Conservation (phyloP, 2,797 vertebrate genomes). For the Cuculus canorus region DNA sequence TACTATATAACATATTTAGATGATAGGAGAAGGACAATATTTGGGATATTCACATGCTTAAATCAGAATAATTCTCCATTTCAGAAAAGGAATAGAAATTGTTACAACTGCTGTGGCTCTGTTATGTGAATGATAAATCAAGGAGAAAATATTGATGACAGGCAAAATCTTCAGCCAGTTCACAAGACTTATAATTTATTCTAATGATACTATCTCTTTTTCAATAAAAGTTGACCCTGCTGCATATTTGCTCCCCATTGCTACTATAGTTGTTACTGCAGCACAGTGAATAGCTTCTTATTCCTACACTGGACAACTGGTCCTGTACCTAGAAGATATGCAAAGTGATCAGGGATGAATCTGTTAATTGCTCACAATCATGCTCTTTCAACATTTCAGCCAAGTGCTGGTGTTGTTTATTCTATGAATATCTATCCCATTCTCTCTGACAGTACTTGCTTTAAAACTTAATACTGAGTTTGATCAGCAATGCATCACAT, state of each 20-base stretch:
- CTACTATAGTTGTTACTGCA: neutral
- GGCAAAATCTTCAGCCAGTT: neutral
- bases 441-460: neutral
- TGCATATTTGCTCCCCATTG: neutral
- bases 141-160: neutral
- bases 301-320: neutral
- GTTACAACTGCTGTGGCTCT: neutral
- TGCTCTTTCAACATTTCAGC: neutral
- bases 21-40: neutral
- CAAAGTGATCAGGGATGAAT: neutral
- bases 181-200: neutral
- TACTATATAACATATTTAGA: neutral
- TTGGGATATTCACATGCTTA: neutral
- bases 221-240: neutral
- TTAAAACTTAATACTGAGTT: neutral
- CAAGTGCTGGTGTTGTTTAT: neutral
- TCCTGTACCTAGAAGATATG: neutral
- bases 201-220: neutral
- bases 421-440: neutral
- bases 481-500: neutral
- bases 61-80: conserved; percentile 12
- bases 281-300: neutral
- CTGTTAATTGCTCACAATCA: neutral
- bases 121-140: neutral
- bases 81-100: neutral